These are phyloP conservation scores for Axinella damicornis DNA, from an alignment of 37 sponge, comb jelly and placozoan genomes.

Conservation along the genomic window DNA sequence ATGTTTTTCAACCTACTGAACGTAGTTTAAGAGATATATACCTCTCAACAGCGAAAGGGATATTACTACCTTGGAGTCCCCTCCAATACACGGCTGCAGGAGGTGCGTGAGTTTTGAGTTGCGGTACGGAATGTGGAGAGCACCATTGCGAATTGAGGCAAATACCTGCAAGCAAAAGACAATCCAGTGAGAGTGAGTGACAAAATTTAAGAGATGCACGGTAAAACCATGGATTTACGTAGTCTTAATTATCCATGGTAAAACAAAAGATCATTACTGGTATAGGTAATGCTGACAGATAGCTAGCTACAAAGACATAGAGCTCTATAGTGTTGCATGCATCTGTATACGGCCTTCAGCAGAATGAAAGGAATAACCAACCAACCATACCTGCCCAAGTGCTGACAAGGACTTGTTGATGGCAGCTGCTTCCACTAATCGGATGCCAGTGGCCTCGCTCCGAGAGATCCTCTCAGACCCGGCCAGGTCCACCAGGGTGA, in stretches of 20 bases:
- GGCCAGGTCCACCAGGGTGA: constrained; percentile 85
- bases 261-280: no score
- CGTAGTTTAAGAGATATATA: no score
- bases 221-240: no score
- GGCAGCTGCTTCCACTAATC: constrained; percentile 89
- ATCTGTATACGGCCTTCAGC: no score
- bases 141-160: constrained; percentile 62
- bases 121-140: constrained; percentile 85
- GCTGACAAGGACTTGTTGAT: constrained; percentile 88
- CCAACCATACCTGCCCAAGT: constrained; percentile 72
- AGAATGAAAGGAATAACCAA: not conserved
- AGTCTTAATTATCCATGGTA: no score
- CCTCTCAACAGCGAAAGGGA: no score
- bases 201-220: no score
- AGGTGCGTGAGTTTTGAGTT: constrained; percentile 86
- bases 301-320: no score
- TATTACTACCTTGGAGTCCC: constrained; percentile 88
- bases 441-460: constrained; percentile 75
- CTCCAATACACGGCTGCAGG: constrained; percentile 82
- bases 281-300: no score
- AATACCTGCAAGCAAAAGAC: constrained; percentile 56
- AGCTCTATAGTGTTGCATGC: no score
- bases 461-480: constrained; percentile 90
- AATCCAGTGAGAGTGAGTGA: no score
- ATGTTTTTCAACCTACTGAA: no score